Conservation (phyloP, 2,113 vertebrate genomes). For the Gobius niger region DNA sequence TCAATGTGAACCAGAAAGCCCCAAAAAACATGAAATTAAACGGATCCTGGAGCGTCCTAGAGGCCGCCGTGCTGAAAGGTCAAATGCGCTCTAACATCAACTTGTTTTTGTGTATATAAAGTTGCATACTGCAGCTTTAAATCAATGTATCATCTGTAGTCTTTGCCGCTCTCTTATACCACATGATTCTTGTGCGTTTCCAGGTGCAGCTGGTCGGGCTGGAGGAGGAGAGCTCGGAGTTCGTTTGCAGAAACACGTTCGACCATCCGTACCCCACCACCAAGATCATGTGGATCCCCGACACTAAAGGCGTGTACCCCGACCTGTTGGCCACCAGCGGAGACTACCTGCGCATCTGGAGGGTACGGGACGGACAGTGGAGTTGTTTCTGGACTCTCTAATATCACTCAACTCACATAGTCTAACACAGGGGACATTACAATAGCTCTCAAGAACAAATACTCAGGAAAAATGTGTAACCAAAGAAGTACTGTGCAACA, state of each 20-base stretch:
- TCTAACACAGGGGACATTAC: not conserved
- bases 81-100: too few relatives aligned
- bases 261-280: constrained; percentile 98
- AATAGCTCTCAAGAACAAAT: not conserved
- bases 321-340: constrained; percentile 96
- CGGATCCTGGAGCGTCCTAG: too few relatives aligned
- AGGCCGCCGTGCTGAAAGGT: too few relatives aligned
- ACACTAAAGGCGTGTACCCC: constrained; percentile 97
- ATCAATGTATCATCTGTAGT: too few relatives aligned
- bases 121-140: too few relatives aligned
- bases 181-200: not conserved
- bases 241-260: constrained; percentile 96
- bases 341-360: constrained; percentile 97
- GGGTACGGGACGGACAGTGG: constrained; percentile 73
- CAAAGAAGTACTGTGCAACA: too few relatives aligned
- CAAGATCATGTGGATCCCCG: constrained; percentile 99
- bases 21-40: too few relatives aligned
- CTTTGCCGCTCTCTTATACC: too few relatives aligned
- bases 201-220: constrained; percentile 97
- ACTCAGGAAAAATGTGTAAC: too few relatives aligned
- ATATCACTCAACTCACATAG: too few relatives aligned
- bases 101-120: too few relatives aligned
- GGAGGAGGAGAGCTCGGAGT: constrained; percentile 97
- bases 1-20: too few relatives aligned
- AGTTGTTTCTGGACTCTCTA: not conserved